phyloP scores from a whole-genome alignment of 2,113 vertebrate species.

The Spea bombifrons region DNA sequence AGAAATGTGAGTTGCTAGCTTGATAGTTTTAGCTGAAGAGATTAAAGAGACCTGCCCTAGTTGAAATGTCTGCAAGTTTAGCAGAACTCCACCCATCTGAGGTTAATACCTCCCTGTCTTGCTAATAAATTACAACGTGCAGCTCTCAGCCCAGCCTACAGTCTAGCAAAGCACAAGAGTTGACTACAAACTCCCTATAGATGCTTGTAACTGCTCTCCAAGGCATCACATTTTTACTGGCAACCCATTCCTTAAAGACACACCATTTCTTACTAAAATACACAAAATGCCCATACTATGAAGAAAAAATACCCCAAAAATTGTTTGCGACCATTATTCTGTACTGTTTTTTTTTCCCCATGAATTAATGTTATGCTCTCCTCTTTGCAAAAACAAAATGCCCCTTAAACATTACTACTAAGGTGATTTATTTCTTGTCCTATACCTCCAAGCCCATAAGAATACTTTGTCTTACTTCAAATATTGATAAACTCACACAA shows the following conservation, averaged over 20 bases:
- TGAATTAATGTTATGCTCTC: slow-evolving; percentile 3
- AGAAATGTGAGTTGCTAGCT: slow-evolving; percentile 53
- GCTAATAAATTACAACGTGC: slow-evolving; percentile 68
- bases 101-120: slow-evolving; percentile 69
- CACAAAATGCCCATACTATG: background rate
- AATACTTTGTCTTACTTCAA: slow-evolving; percentile 45
- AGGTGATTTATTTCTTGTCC: slow-evolving; percentile 34
- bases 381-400: slow-evolving; percentile 2
- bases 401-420: slow-evolving; percentile 33
- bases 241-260: slow-evolving; percentile 59
- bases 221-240: slow-evolving; percentile 51
- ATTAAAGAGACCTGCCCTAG: slow-evolving; percentile 64
- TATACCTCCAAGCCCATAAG: slow-evolving; percentile 34
- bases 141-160: slow-evolving; percentile 58
- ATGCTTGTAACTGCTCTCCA: slow-evolving; percentile 52
- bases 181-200: slow-evolving; percentile 51
- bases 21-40: slow-evolving; percentile 62
- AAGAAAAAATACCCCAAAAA: background rate
- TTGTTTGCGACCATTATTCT: background rate
- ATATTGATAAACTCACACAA: slow-evolving; percentile 43
- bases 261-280: slow-evolving; percentile 9
- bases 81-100: slow-evolving; percentile 72
- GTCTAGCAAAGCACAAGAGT: slow-evolving; percentile 49
- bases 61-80: slow-evolving; percentile 65
- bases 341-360: background rate